phyloP scores from a whole-genome alignment of 2,888 invertebrate genomes.

The Calliphora vomitoria region DNA sequence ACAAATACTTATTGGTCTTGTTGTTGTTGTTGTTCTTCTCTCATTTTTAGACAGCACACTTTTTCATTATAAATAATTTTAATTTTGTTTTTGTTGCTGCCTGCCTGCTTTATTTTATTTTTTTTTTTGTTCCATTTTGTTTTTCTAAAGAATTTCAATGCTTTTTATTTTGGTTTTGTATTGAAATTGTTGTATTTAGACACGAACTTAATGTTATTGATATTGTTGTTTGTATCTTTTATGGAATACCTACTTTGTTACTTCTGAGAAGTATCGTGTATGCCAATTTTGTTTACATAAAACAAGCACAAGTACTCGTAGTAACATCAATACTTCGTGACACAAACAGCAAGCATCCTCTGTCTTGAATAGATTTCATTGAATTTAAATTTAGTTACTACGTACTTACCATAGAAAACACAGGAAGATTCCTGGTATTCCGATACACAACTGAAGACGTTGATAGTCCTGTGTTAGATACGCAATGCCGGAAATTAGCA shows the following conservation, averaged over 20 bases:
- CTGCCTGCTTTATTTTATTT: conserved; percentile 12
- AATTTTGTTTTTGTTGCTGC: neutral
- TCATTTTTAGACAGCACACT: conserved; percentile 28
- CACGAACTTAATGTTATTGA: neutral
- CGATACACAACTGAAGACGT: conserved; percentile 89
- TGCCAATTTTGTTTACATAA: neutral
- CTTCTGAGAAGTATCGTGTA: conserved; percentile 7
- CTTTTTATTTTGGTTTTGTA: conserved; percentile 16
- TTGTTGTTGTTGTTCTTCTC: neutral
- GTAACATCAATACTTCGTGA: neutral
- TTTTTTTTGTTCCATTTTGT: conserved; percentile 22
- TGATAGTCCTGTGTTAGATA: conserved; percentile 90
- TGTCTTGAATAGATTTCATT: neutral
- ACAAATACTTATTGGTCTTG: neutral
- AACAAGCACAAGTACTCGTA: neutral
- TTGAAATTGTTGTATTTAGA: neutral
- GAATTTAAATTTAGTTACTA: neutral
- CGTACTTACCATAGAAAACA: conserved; percentile 87
- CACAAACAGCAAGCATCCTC: neutral
- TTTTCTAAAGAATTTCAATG: conserved; percentile 40
- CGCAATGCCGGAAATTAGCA: conserved; percentile 90
- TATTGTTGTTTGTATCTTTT: neutral
- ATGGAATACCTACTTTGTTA: neutral
- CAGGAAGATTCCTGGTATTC: conserved; percentile 89
- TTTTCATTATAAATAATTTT: conserved; percentile 46